phyloP scores from a whole-genome alignment of 2,888 invertebrate genomes.

The Sarcophaga caerulescens region DNA sequence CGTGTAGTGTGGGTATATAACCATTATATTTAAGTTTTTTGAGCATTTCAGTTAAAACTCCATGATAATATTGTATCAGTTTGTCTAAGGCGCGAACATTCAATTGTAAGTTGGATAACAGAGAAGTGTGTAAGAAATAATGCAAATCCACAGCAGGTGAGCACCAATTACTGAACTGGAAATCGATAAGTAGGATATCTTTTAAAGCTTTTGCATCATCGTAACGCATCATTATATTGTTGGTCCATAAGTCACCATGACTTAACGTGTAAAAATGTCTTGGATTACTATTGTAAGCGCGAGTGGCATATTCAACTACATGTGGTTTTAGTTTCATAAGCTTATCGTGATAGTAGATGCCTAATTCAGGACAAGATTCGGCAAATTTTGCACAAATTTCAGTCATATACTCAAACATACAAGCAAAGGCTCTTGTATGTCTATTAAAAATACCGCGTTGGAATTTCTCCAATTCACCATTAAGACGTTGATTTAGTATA shows the following conservation, averaged over 20 bases:
- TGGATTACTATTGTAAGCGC: slow-evolving; percentile 70
- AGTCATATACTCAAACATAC: slow-evolving; percentile 73
- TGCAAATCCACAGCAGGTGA: slow-evolving; percentile 78
- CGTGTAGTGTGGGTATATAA: slow-evolving; percentile 76
- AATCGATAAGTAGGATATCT: slow-evolving; percentile 77
- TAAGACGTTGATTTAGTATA: slow-evolving; percentile 79
- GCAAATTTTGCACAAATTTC: slow-evolving; percentile 74
- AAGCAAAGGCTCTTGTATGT: slow-evolving; percentile 72
- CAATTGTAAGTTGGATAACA: slow-evolving; percentile 73
- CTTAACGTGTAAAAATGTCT: slow-evolving; percentile 73
- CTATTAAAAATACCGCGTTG: slow-evolving; percentile 78
- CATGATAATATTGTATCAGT: slow-evolving; percentile 77
- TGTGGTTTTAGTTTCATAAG: slow-evolving; percentile 71
- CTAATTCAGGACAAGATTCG: slow-evolving; percentile 72
- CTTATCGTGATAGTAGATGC: slow-evolving; percentile 74
- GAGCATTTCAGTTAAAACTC: slow-evolving; percentile 73
- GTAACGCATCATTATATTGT: slow-evolving; percentile 77
- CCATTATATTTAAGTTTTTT: slow-evolving; percentile 72
- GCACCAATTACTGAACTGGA: slow-evolving; percentile 78
- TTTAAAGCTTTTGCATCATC: slow-evolving; percentile 38
- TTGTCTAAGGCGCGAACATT: slow-evolving; percentile 72
- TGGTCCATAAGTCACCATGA: slow-evolving; percentile 79
- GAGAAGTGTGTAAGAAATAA: slow-evolving; percentile 77
- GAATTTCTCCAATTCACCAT: slow-evolving; percentile 71
- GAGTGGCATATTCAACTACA: slow-evolving; percentile 75